Conservation (phyloP, 2,113 vertebrate genomes). For the Eudyptes chrysolophus region DNA sequence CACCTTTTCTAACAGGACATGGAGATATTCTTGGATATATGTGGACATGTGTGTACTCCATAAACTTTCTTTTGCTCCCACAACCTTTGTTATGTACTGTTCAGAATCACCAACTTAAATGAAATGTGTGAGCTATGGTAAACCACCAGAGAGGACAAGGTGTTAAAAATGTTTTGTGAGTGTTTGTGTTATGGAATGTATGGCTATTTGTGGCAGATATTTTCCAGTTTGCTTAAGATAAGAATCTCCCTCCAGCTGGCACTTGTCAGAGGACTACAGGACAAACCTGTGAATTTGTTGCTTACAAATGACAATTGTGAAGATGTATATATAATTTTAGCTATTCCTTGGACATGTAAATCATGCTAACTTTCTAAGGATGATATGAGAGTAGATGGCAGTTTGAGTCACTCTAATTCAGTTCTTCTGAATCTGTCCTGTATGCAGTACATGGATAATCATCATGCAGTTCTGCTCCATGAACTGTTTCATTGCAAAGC, state of each 20-base stretch:
- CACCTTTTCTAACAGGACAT: background rate
- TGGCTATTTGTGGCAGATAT: background rate
- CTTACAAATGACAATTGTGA: background rate
- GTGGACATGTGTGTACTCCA: background rate
- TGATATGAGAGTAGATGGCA: background rate
- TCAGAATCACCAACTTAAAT: background rate
- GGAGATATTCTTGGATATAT: background rate
- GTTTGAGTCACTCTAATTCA: background rate
- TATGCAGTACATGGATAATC: background rate
- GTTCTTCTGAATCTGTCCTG: background rate
- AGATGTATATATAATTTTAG: background rate
- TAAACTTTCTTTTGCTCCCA: background rate
- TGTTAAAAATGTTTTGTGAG: background rate
- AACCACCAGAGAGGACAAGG: background rate
- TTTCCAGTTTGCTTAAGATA: background rate
- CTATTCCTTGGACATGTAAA: background rate
- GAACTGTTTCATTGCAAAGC: background rate
- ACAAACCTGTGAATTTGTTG: background rate
- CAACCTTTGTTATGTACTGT: background rate
- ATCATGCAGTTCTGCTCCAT: background rate
- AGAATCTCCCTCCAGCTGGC: background rate
- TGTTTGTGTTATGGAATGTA: background rate
- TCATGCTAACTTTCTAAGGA: background rate
- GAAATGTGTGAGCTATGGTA: background rate
- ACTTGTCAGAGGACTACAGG: background rate